These are phyloP conservation scores for Anser brachyrhynchus DNA, from an alignment of 2,113 vertebrate genomes.

Conservation along the genomic window DNA sequence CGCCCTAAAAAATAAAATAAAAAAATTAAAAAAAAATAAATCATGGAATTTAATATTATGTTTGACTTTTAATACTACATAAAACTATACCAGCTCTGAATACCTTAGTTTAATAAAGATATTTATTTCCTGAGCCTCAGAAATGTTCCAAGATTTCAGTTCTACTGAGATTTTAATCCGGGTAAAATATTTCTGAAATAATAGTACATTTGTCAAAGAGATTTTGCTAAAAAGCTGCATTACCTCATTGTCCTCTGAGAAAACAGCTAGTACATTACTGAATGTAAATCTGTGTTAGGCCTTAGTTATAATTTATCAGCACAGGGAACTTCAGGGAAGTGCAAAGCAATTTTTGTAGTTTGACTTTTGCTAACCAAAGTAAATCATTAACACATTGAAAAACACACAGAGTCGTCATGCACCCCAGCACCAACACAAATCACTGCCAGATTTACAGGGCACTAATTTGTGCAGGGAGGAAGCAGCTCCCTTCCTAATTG, in stretches of 20 bases:
- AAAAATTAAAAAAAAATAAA: background rate
- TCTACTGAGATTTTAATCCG: background rate
- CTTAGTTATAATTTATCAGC: background rate
- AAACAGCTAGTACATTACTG: background rate
- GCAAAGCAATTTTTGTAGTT: background rate
- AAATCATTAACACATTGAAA: conserved; percentile 52
- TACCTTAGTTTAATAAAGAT: background rate
- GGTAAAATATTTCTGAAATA: background rate
- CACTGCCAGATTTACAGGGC: background rate
- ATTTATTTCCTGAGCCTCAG: background rate
- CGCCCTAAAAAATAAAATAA: background rate
- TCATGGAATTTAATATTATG: background rate
- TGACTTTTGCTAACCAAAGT: background rate
- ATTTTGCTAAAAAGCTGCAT: background rate
- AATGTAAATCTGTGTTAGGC: background rate
- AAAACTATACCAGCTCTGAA: background rate
- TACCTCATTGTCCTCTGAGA: background rate
- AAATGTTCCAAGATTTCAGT: background rate
- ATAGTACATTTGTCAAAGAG: background rate
- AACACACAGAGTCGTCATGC: background rate
- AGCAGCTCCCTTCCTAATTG: background rate
- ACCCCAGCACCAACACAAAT: background rate
- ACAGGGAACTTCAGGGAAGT: background rate
- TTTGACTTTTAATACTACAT: background rate
- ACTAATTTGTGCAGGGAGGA: background rate